Evolutionary conservation across 1,140 invertebrate species (phyloP), one percentile per base, ranked within the genome.

Genomic region (Eurosta solidaginis): DNA sequence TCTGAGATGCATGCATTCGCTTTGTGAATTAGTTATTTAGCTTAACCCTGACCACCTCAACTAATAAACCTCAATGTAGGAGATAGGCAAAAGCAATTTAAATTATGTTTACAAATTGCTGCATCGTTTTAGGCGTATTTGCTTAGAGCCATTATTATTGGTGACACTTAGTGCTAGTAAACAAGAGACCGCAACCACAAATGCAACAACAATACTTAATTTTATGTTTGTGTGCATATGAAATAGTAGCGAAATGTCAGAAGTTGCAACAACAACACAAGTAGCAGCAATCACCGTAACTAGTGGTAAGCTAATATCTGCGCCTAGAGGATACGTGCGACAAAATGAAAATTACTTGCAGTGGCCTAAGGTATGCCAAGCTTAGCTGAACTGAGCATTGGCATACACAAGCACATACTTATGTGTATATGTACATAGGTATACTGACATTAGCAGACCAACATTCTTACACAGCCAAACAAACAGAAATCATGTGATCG

Each of bases 61-160:
- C 59, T 40, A 68, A 68, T 68, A 68, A 68, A 68, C 59, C 59
- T 40, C 59, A 42, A n/a, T 20, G 17, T 33, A 9, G 5, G 29
- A 29, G 59, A 68, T 36, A 68, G 27, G 33, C 59, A 68, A 40
- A n/a, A 68, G 59, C 59, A 68, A 68, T 68, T 68, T 68, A 68
- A 68, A 68, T 68, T 68, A 68, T 68, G 59, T 68, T 68, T 68
- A 68, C 59, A 68, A 68, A 68, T 68, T 68, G 59, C 59, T 68
- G 59, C 59, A 68, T 36, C 59, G 59, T 40, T 68, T 68, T 68
- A 68, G 59, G 59, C 59, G 59, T 68, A 68, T 68, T 68, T 68
- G 59, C 59, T 68, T 36, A 40, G 14, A 40, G 59, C 59, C 59
- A 68, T 68, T 68, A 68, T 68, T 68, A 68, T 68, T 68, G 59